Conservation (phyloP, 2,888 invertebrate species). For the Noctua janthina region DNA sequence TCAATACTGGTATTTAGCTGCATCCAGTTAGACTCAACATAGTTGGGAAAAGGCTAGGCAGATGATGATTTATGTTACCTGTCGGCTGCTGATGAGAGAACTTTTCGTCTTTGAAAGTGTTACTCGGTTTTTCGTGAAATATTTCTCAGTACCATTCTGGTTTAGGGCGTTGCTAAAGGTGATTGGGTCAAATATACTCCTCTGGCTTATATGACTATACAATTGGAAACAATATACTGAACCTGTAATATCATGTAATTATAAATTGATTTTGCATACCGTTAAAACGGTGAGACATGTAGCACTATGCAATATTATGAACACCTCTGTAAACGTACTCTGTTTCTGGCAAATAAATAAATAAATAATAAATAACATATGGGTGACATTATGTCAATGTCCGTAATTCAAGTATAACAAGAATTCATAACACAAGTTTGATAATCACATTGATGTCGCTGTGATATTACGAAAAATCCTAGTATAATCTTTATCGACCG, state of each 20-base stretch:
- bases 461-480: neutral
- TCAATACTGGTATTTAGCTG: neutral
- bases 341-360: too few relatives aligned
- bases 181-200: neutral
- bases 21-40: neutral
- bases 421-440: too few relatives aligned
- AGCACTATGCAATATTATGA: too few relatives aligned
- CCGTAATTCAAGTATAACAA: neutral
- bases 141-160: neutral
- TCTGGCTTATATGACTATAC: neutral
- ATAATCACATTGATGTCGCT: conserved; percentile 13
- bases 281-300: too few relatives aligned
- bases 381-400: neutral
- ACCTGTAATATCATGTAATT: too few relatives aligned
- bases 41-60: neutral
- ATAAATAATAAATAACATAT: too few relatives aligned
- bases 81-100: neutral
- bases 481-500: conserved; percentile 22
- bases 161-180: neutral
- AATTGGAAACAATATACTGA: too few relatives aligned
- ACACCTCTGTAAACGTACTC: too few relatives aligned
- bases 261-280: too few relatives aligned
- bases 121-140: neutral
- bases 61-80: neutral
- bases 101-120: neutral